These are phyloP conservation scores for Tarsius wallacei DNA, from an alignment of 2,797 vertebrate species.

Conservation along the genomic window DNA sequence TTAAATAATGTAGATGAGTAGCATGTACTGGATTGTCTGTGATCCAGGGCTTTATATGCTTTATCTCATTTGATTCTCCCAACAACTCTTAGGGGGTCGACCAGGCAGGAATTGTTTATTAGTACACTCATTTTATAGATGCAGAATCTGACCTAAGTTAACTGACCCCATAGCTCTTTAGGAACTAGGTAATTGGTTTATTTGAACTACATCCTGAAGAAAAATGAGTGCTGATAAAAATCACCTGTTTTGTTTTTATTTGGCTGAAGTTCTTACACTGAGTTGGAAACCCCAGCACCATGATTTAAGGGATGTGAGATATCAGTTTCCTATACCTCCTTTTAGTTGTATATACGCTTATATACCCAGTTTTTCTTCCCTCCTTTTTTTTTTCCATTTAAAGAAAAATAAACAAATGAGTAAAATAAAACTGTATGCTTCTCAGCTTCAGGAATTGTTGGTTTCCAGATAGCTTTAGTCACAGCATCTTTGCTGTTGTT, in stretches of 20 bases:
- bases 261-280: slow-evolving; percentile 6
- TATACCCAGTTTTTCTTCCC: not conserved
- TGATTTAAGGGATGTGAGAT: not conserved
- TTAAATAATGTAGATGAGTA: not conserved
- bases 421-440: not conserved
- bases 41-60: not conserved
- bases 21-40: not conserved
- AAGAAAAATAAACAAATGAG: not conserved
- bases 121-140: slow-evolving; percentile 65
- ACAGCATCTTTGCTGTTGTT: not conserved
- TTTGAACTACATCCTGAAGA: slow-evolving; percentile 72
- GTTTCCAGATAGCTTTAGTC: not conserved
- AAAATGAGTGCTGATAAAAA: slow-evolving; percentile 69
- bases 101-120: slow-evolving; percentile 71
- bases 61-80: slow-evolving; percentile 11
- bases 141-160: slow-evolving; percentile 54
- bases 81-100: not conserved
- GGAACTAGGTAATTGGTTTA: slow-evolving; percentile 76
- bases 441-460: not conserved
- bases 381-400: not conserved
- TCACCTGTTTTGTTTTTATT: slow-evolving; percentile 67
- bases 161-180: slow-evolving; percentile 58
- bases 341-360: not conserved
- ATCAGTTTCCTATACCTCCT: not conserved
- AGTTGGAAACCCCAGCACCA: not conserved